Evolutionary conservation across 2,113 vertebrate species (phyloP), one percentile per base, ranked within the genome.

Genomic region (Oplegnathus fasciatus): DNA sequence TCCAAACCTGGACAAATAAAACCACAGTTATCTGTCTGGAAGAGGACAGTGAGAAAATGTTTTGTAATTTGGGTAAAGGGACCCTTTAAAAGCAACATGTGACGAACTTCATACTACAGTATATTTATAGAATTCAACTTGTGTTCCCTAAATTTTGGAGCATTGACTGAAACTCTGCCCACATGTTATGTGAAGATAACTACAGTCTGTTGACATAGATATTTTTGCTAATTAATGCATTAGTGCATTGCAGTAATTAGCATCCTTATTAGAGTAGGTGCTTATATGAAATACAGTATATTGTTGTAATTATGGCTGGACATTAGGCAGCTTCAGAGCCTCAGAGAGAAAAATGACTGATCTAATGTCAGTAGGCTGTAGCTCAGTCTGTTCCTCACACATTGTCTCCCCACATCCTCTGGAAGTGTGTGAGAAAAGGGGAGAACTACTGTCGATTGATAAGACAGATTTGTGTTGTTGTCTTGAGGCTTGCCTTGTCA

Each of bases 401-500:
- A 18, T 5, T 44, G 42, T 11, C 3, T 44, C n/a, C 14, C 30
- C 32, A 2, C 30, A 54, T 14, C n/a, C 24, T 40, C 34, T 30
- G 37, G 26, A 18, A 9, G 60, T 50, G n/a, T 28, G 15, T 37
- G 32, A 65, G 30, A 18, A 44, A 71, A n/a, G 3, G 13, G 30
- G 26, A 11, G 4, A 15, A 18, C 20, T 20, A 54, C 2, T 22
- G 18, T 50, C 10, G 18, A 42, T 3, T 46, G 37, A 46, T 57
- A 34, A 77, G 50, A 52, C 28, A 64, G 40, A 48, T 2, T 22
- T 30, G 57, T 69, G 40, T 54, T 34, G 20, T 32, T 42, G 65
- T 73, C 57, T 77, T 17, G 22, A 72, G 42, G 78, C 54, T 75
- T 42, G 66, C 57, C 32, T 73, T 74, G 80, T 81, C 77, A 71